Base-by-base conservation (phyloP, 2,888 invertebrate species). In the Tachina lurida region DNA sequence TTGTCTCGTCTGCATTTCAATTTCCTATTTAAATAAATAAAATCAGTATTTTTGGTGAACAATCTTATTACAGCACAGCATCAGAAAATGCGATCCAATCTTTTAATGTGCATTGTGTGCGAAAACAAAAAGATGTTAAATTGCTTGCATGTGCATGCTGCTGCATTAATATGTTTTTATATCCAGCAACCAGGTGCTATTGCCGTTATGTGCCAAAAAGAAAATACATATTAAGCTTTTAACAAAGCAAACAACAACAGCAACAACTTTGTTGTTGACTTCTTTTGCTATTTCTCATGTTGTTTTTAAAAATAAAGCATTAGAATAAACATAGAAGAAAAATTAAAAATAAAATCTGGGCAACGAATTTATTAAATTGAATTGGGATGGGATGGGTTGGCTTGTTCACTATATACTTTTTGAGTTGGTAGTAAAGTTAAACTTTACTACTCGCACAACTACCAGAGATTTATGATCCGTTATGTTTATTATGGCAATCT, bases 401-500 rank as follows among this genome's bases (percentile, higher is more conserved):
- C 39, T 73, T 56, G 58, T 62, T 70, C 62, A n/a, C 22, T 81
- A 78, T 70, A 65, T 77, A 81, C 70, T 31, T 79, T 76, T 70
- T 63, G 49, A 73, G 45, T 43, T 81, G 73, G 52, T 74, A 75
- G 75, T 74, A 63, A 74, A 63, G 31, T 45, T 54, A 73, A 52
- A 52, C 47, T 67, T 60, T 58, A 10, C 70, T 31, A 31, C 31
- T 31, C 31, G 31, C 56, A 54, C 82, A 58, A 54, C 47, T 52
- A 71, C 75, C 45, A 83, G 68, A 80, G 83, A 86, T 86, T 86
- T 86, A 86, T 86, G 86, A 86, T 86, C 86, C 86, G 86, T 86
- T 86, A 86, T 86, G 83, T 86, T 86, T 86, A 83, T 86, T 86
- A 86, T 80, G 76, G 79, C 76, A 75, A 79, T 71, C 79, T 56